These are phyloP conservation scores for Brassicogethes aeneus DNA, from an alignment of 2,888 invertebrate species.

Conservation along the genomic window DNA sequence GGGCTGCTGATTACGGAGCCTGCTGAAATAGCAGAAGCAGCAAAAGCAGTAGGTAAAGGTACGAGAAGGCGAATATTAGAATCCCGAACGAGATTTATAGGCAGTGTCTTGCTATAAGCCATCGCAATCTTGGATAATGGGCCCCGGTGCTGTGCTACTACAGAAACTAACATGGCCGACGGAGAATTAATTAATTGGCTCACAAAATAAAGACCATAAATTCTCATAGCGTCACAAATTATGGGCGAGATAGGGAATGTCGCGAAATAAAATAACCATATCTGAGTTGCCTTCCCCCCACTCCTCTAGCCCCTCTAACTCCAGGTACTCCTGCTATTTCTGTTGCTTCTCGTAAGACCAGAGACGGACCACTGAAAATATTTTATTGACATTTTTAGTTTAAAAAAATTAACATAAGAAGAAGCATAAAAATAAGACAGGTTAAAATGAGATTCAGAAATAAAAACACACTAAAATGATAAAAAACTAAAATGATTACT, in stretches of 20 bases:
- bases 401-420: too few relatives aligned
- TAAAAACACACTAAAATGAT: too few relatives aligned
- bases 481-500: too few relatives aligned
- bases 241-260: constrained; percentile 43
- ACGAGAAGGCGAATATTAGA: constrained; percentile 37
- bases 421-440: too few relatives aligned
- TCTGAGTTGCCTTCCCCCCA: constrained; percentile 29
- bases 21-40: constrained; percentile 20
- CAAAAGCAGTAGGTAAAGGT: too few relatives aligned
- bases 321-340: background rate
- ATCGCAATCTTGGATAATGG: constrained; percentile 43
- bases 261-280: constrained; percentile 43
- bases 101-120: constrained; percentile 40
- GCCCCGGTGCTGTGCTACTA: constrained; percentile 29
- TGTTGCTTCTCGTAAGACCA: background rate
- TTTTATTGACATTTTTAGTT: too few relatives aligned
- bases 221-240: constrained; percentile 44
- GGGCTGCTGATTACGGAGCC: constrained; percentile 13
- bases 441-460: too few relatives aligned
- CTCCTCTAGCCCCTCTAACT: background rate
- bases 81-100: constrained; percentile 40
- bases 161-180: constrained; percentile 34
- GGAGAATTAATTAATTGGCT: constrained; percentile 45
- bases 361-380: background rate
- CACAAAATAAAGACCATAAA: constrained; percentile 45